Base-by-base conservation (phyloP, 1,140 invertebrate species). In the Heliothis virescens region DNA sequence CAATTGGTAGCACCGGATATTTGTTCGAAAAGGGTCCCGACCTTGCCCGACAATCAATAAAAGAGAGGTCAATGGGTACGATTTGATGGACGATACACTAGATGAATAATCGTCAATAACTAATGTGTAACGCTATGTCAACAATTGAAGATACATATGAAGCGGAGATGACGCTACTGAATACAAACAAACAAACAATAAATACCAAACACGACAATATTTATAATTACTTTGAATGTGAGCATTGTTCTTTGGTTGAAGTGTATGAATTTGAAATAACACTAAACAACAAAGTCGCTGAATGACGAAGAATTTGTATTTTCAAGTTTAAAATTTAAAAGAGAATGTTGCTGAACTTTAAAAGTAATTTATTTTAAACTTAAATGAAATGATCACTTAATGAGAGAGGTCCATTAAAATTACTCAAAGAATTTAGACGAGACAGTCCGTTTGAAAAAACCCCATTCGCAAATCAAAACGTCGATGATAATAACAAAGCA, bases 1-100 rank as follows among this genome's bases (percentile, higher is more conserved):
- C 89, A 92, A 90, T 92, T 83, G 86, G 79, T 82, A 62, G 57
- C 77, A 84, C 84, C 92, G 92, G 92, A 94, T 91, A 87, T 85
- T 50, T 83, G 81, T 87, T 89, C 84, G 34, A 85, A 89, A 91
- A 91, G 89, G 88, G 89, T 84, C 86, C 50, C 85, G 86, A 91
- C 91, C 91, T 91, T 89, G 88, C 80, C 55, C 71, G 76, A 76
- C 62, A 83, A 73, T 77, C 73, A 52, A 82, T 72, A 79, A 83
- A 79, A 62, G 41, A 75, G 67, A 83, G 83, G 80, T 84, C 80
- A 80, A 72, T 69, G 13, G 57, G 16, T 48, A 63, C 41, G 67
- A 53, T 71, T 71, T 53, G 63, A 65, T 67, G 13, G 62, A 76
- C 57, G 57, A 69, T 41, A 75, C 16, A 48, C 15, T 26, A 69